Base-by-base conservation (phyloP, 2,797 vertebrate genomes). In the Diplodus sargus region DNA sequence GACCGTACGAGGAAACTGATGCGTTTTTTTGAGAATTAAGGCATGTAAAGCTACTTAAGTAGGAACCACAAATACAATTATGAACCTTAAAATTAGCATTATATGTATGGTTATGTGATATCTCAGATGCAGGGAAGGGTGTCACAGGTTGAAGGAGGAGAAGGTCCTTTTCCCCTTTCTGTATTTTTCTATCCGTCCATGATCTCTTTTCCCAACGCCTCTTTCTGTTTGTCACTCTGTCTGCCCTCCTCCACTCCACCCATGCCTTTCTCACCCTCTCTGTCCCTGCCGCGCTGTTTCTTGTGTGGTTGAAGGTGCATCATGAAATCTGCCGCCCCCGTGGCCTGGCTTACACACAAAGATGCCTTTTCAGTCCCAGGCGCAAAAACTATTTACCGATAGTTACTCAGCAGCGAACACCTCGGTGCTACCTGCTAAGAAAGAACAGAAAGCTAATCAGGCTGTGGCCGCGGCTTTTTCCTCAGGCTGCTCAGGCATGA, bases 331-430 rank as follows among this genome's bases (percentile, higher is more conserved):
- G 75, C 76, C 69, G 30, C 78, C 86, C 88, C 80, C 72, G 8
- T 85, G 59, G 64, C 80, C 82, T 90, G 93, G 92, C 87, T 57
- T 65, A 4, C 48, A 54, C 81, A 92, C 89, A 93, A 89, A 88
- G 80, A 64, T 39, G 23, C 84, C 79, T 87, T 84, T 81, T 88
- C 48, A 91, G 81, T 62, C 69, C 60, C 79, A 86, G 78, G 79
- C 84, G 78, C 74, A 69, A 69, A 69, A 91, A 91, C 83, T 82
- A 82, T 91, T 93, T 77, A 84, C 82, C 23, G 72, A 63, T 74
- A 80, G 84, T 65, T 62, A 56, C 53, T 45, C 58, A 64, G 64
- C 78, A 69, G 71, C 22, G 25, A 78, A 82, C 86, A 87, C 88
- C 73, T 88, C 23, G 1, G 81, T 82, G 88, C 62, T 79, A 90